Conservation (phyloP, 2,113 vertebrate species). For the Aegotheles bennettii region DNA sequence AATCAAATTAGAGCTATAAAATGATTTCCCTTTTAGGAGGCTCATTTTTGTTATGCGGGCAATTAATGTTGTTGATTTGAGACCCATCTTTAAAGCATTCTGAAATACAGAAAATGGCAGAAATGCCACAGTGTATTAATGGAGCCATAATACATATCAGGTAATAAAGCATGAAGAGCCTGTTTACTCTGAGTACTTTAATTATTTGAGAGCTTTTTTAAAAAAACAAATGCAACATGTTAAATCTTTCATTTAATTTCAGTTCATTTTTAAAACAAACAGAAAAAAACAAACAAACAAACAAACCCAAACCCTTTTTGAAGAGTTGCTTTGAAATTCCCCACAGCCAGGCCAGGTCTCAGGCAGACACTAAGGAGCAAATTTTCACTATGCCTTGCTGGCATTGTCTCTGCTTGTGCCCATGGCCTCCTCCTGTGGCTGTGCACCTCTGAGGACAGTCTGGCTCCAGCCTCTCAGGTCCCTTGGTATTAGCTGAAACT, state of each 20-base stretch:
- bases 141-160: conserved; percentile 66
- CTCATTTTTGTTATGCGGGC: conserved; percentile 71
- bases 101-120: conserved; percentile 58
- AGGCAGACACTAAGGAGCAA: not conserved
- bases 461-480: not conserved
- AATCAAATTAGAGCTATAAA: conserved; percentile 77
- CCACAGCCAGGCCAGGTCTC: not conserved
- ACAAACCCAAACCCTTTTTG: not conserved
- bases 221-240: not conserved
- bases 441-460: not conserved
- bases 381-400: not conserved
- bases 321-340: not conserved
- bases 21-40: conserved; percentile 73
- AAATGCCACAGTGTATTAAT: conserved; percentile 67
- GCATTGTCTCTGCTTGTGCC: not conserved
- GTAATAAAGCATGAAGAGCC: conserved; percentile 74
- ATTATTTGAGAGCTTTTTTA: conserved; percentile 77
- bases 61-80: conserved; percentile 75
- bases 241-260: conserved; percentile 14
- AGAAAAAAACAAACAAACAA: not conserved
- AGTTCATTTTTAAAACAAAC: not conserved
- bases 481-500: not conserved
- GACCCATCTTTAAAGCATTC: conserved; percentile 58
- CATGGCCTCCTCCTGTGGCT: not conserved
- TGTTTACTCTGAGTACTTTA: conserved; percentile 70